Percentiles rank a stretch among this genome's conserved stretches.
phyloP scores from a whole-genome alignment of 2,888 invertebrate genomes.

The Ypsolopha scabrella region DNA sequence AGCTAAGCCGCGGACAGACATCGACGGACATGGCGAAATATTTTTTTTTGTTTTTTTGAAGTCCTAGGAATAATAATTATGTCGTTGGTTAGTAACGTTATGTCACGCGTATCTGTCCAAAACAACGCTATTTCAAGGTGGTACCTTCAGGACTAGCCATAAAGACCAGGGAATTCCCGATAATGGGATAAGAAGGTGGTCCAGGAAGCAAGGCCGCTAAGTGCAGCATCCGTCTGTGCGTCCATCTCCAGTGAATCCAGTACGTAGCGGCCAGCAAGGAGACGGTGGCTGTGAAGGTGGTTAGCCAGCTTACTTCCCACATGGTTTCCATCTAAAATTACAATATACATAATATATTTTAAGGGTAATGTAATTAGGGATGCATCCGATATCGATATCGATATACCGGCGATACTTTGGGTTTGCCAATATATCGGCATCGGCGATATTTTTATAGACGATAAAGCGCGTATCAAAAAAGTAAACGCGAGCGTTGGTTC shows the following conservation, averaged over 20 bases:
- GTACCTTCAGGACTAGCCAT: slow-evolving; percentile 35
- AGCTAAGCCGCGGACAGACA: too few relatives aligned
- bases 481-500: too few relatives aligned
- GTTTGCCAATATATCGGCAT: too few relatives aligned
- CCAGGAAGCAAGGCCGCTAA: slow-evolving; percentile 36
- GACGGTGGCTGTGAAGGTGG: neutral
- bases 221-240: slow-evolving; percentile 27
- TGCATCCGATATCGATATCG: too few relatives aligned
- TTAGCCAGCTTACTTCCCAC: slow-evolving; percentile 7
- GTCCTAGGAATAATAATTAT: neutral
- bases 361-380: too few relatives aligned
- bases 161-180: slow-evolving; percentile 41
- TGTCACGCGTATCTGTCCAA: neutral
- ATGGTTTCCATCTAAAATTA: neutral
- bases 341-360: too few relatives aligned
- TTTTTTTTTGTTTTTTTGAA: too few relatives aligned
- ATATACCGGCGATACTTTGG: too few relatives aligned
- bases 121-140: neutral
- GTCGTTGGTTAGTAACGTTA: neutral
- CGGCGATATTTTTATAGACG: too few relatives aligned
- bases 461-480: too few relatives aligned
- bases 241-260: slow-evolving; percentile 39
- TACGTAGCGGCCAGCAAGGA: slow-evolving; percentile 14
- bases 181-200: slow-evolving; percentile 32
- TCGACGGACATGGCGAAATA: too few relatives aligned